phyloP scores from a whole-genome alignment of 2,113 vertebrate genomes.

The Ivindomyrus marchei region DNA sequence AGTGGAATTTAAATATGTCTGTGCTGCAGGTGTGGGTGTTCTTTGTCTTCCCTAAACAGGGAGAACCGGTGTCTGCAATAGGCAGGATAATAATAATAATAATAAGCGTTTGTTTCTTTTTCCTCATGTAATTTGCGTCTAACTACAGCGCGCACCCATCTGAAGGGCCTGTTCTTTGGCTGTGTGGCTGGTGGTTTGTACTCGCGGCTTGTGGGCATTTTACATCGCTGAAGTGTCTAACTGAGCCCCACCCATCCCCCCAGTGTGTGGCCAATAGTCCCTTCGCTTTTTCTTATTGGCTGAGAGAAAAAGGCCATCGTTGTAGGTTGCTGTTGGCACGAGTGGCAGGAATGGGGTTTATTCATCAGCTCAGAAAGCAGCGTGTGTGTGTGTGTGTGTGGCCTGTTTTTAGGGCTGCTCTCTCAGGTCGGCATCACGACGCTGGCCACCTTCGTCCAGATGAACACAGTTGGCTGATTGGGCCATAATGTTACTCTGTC shows the following conservation, averaged over 20 bases:
- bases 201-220: neutral
- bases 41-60: neutral
- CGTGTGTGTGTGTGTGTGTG: neutral
- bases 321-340: neutral
- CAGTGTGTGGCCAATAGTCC: neutral
- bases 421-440: neutral
- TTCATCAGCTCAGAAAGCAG: too few relatives aligned
- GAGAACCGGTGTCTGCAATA: neutral
- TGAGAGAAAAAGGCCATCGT: neutral
- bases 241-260: neutral
- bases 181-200: neutral
- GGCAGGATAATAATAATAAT: neutral
- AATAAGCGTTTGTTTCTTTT: neutral
- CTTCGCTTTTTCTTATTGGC: neutral
- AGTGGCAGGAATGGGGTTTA: neutral
- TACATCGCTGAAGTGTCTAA: neutral
- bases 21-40: neutral
- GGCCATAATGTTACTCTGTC: neutral
- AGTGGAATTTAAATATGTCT: neutral
- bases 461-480: neutral
- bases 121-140: neutral
- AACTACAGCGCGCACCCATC: neutral
- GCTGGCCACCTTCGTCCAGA: neutral
- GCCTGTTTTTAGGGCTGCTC: neutral
- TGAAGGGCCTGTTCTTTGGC: neutral